A percentile compares a stretch with the other conserved stretches of the same genome.
Evolutionary conservation across 2,888 invertebrate genomes (phyloP).

Genomic region (Ischnus inquisitorius): DNA sequence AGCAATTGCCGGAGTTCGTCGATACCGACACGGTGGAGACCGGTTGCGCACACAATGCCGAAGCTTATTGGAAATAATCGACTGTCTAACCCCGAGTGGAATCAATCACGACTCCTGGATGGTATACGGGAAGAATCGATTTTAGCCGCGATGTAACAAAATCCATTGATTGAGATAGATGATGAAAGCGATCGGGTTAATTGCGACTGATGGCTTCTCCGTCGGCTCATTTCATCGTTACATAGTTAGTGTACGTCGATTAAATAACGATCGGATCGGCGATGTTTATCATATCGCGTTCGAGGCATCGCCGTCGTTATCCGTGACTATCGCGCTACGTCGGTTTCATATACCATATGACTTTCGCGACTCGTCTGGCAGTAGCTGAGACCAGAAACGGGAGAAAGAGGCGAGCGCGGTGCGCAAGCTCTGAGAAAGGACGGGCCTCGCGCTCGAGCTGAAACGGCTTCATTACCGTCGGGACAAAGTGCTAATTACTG

Average conservation of each 20-base stretch:
- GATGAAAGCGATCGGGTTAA: conserved; percentile 52
- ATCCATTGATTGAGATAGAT: conserved; percentile 39
- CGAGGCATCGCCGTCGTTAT: conserved; percentile 20
- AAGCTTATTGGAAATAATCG: conserved; percentile 62
- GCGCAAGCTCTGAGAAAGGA: conserved; percentile 9
- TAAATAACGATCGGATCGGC: conserved; percentile 55
- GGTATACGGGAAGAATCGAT: conserved; percentile 11
- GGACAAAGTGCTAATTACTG: conserved; percentile 78
- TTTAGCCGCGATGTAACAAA: neutral
- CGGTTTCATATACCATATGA: conserved; percentile 2
- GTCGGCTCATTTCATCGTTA: conserved; percentile 35
- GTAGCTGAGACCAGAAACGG: neutral
- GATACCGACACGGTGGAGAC: conserved; percentile 36
- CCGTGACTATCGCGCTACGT: conserved; percentile 24
- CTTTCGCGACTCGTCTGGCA: conserved; percentile 17
- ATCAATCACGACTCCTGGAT: conserved; percentile 44
- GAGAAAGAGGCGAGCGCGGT: neutral
- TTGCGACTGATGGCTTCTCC: conserved; percentile 38
- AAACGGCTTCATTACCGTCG: conserved; percentile 78
- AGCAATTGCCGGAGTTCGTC: conserved; percentile 45
- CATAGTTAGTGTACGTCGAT: conserved; percentile 32
- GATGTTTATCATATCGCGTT: conserved; percentile 53
- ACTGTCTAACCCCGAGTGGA: conserved; percentile 45
- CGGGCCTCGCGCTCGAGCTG: conserved; percentile 66
- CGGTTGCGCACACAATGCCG: conserved; percentile 33